Conservation (phyloP, 1,140 invertebrate species). For the Galleria mellonella region DNA sequence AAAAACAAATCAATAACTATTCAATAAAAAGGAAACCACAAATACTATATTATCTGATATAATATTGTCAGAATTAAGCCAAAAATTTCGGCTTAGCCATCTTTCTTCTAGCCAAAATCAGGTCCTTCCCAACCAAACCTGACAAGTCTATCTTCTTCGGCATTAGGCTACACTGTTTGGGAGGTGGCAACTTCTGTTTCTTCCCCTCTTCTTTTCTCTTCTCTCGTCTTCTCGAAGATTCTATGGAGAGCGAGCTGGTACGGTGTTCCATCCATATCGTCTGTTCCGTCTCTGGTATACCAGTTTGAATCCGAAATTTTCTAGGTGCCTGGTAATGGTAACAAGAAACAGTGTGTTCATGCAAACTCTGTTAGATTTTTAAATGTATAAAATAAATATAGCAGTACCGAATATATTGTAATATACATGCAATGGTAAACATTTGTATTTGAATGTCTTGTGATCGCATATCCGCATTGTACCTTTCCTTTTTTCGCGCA, state of each 20-base stretch:
- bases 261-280: conserved; percentile 43
- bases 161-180: conserved; percentile 20
- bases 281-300: conserved; percentile 29
- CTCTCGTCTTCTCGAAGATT: conserved; percentile 6
- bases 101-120: conserved; percentile 40
- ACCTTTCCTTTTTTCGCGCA: too few species aligned
- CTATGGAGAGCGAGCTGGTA: background rate
- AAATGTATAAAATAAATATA: too few species aligned
- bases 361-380: too few species aligned
- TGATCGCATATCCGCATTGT: too few species aligned
- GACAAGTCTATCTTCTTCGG: conserved; percentile 27
- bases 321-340: conserved; percentile 29
- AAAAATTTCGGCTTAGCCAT: conserved; percentile 46
- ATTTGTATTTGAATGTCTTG: too few species aligned
- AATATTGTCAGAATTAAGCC: background rate
- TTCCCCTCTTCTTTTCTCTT: conserved; percentile 12
- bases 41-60: too few species aligned
- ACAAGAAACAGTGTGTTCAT: too few species aligned
- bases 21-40: too few species aligned
- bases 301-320: conserved; percentile 36
- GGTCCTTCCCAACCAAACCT: conserved; percentile 28
- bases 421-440: too few species aligned
- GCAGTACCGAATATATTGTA: too few species aligned
- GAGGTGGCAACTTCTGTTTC: conserved; percentile 2
- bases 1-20: too few species aligned